phyloP scores from a whole-genome alignment of 1,140 invertebrate species.

The Ostrea edulis region DNA sequence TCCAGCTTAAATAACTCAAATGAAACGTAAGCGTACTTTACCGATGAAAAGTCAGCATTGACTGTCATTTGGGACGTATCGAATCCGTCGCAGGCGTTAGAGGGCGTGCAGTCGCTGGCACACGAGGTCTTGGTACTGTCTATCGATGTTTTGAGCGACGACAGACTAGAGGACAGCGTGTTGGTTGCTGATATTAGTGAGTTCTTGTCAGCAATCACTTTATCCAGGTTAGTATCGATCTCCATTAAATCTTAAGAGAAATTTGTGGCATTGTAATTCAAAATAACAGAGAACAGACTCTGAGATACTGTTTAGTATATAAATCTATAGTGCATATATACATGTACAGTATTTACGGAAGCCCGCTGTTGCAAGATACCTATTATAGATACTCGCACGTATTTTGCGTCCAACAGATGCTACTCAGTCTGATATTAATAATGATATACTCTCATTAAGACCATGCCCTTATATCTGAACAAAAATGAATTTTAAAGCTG shows the following conservation, averaged over 20 bases:
- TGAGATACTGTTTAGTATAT: too few species aligned
- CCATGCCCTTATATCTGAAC: too few species aligned
- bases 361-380: too few species aligned
- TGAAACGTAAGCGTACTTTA: conserved; percentile 2
- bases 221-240: conserved; percentile 56
- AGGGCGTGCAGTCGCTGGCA: conserved; percentile 57
- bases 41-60: conserved; percentile 49
- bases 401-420: too few species aligned
- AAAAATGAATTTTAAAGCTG: too few species aligned
- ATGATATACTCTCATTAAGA: too few species aligned
- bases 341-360: too few species aligned
- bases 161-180: conserved; percentile 52
- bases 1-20: too few species aligned
- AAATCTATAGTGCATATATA: too few species aligned
- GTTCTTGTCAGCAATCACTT: conserved; percentile 56
- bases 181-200: conserved; percentile 53
- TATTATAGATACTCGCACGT: too few species aligned
- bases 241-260: conserved; percentile 52
- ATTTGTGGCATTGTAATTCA: not conserved
- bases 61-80: conserved; percentile 50
- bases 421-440: too few species aligned
- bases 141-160: conserved; percentile 54
- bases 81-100: conserved; percentile 58
- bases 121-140: conserved; percentile 58
- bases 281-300: too few species aligned